Conservation (phyloP, 2,888 invertebrate genomes). For the Aquatica leii region DNA sequence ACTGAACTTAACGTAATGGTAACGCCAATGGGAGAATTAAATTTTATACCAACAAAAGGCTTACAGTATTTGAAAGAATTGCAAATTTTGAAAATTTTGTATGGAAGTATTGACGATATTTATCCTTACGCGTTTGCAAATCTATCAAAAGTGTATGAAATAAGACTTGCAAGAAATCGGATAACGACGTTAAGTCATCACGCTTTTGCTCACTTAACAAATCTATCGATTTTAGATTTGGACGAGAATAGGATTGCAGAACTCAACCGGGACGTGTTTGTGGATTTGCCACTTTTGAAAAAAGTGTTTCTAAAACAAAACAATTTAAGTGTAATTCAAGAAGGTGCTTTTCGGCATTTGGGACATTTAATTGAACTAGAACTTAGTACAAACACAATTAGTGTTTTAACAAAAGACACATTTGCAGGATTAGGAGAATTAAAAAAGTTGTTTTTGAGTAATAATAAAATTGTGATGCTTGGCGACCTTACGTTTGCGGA, state of each 20-base stretch:
- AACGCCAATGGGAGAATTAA: slow-evolving; percentile 72
- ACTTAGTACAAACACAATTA: slow-evolving; percentile 79
- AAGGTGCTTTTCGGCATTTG: slow-evolving; percentile 81
- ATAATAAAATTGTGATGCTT: slow-evolving; percentile 78
- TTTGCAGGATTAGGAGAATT: slow-evolving; percentile 80
- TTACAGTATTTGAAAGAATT: slow-evolving; percentile 72
- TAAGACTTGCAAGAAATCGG: slow-evolving; percentile 73
- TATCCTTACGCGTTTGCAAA: slow-evolving; percentile 78
- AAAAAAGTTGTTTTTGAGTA: slow-evolving; percentile 75
- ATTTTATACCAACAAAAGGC: slow-evolving; percentile 76
- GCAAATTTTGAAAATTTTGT: slow-evolving; percentile 73
- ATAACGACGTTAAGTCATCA: slow-evolving; percentile 73
- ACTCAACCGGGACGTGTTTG: slow-evolving; percentile 76
- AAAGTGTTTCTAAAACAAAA: slow-evolving; percentile 86
- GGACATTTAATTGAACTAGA: slow-evolving; percentile 81
- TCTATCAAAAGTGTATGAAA: slow-evolving; percentile 72
- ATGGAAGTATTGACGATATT: slow-evolving; percentile 75
- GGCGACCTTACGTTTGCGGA: slow-evolving; percentile 83
- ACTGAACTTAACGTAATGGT: slow-evolving; percentile 77
- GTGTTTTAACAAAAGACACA: slow-evolving; percentile 77
- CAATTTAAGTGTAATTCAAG: slow-evolving; percentile 83
- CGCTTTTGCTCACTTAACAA: slow-evolving; percentile 77
- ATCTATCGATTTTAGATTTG: slow-evolving; percentile 73
- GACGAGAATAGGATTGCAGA: slow-evolving; percentile 81
- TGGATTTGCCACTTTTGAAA: slow-evolving; percentile 74